These are phyloP conservation scores for Hylaeus anthracinus DNA, from an alignment of 1,140 invertebrate genomes.

Conservation along the genomic window DNA sequence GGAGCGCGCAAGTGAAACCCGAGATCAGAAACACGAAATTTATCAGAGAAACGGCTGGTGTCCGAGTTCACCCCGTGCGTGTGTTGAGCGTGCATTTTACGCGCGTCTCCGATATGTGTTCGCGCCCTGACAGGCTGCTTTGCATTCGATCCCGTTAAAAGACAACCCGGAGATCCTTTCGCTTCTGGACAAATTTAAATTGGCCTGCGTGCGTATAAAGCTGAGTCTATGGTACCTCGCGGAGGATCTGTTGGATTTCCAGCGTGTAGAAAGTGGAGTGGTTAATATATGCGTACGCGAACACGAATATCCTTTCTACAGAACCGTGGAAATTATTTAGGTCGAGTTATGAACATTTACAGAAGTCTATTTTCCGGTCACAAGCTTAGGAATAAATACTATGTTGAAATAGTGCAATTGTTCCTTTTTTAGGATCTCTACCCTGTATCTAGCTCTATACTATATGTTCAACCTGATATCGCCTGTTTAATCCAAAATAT, in stretches of 20 bases:
- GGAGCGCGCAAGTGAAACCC: conserved; percentile 26
- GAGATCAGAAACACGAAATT: conserved; percentile 26
- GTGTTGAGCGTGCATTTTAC: not conserved
- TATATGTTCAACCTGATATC: no score
- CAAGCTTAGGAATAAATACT: no score
- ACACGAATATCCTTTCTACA: not conserved
- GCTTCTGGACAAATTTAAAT: conserved; percentile 46
- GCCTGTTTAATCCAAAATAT: no score
- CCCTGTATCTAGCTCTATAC: no score
- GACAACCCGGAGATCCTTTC: conserved; percentile 37
- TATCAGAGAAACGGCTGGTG: not conserved
- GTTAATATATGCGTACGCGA: not conserved
- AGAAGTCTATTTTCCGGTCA: no score
- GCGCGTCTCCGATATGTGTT: not conserved
- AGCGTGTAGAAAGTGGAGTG: conserved; percentile 8
- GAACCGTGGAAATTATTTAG: not conserved
- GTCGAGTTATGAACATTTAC: no score
- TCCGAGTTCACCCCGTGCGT: not conserved
- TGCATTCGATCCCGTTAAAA: conserved; percentile 63
- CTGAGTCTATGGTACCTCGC: conserved; percentile 8
- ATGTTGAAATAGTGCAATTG: no score
- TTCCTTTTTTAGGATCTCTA: no score
- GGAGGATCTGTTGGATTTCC: not conserved
- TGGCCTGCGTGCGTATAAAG: not conserved
- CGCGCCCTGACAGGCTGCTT: conserved; percentile 15